Percentiles rank a stretch among this genome's conserved stretches.
These are phyloP conservation scores for Lithophane ornitopus DNA, from an alignment of 2,888 invertebrate species.

Conservation along the genomic window DNA sequence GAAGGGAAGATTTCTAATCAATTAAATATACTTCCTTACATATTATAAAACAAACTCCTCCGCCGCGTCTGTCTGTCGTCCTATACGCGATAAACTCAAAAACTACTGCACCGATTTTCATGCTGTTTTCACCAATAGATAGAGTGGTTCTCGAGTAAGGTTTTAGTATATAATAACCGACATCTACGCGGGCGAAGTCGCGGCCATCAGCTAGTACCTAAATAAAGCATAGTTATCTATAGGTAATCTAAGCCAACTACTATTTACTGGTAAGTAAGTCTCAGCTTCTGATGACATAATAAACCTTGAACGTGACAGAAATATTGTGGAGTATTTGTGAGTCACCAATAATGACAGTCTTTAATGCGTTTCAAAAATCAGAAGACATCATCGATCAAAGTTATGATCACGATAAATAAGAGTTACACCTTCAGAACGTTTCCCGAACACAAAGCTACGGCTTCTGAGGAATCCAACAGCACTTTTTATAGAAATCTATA, in stretches of 20 bases:
- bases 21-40: too few relatives aligned
- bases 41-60: too few relatives aligned
- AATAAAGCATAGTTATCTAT: not conserved
- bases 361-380: conserved; percentile 35
- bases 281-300: conserved; percentile 67
- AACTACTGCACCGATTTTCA: too few relatives aligned
- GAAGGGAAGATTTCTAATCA: not conserved
- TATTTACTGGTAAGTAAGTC: conserved; percentile 70
- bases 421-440: conserved; percentile 43
- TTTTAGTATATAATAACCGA: too few relatives aligned
- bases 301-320: conserved; percentile 73
- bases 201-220: too few relatives aligned
- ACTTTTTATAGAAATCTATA: conserved; percentile 84
- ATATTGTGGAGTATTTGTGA: conserved; percentile 59
- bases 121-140: too few relatives aligned
- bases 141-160: too few relatives aligned
- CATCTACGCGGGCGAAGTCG: too few relatives aligned
- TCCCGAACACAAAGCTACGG: conserved; percentile 65
- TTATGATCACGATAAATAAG: conserved; percentile 36
- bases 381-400: conserved; percentile 23
- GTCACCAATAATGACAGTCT: conserved; percentile 47
- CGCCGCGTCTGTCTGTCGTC: too few relatives aligned
- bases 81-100: too few relatives aligned
- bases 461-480: conserved; percentile 78
- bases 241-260: conserved; percentile 33